Evolutionary conservation across 2,888 invertebrate species (phyloP).

Genomic region (Thymelicus acteon): DNA sequence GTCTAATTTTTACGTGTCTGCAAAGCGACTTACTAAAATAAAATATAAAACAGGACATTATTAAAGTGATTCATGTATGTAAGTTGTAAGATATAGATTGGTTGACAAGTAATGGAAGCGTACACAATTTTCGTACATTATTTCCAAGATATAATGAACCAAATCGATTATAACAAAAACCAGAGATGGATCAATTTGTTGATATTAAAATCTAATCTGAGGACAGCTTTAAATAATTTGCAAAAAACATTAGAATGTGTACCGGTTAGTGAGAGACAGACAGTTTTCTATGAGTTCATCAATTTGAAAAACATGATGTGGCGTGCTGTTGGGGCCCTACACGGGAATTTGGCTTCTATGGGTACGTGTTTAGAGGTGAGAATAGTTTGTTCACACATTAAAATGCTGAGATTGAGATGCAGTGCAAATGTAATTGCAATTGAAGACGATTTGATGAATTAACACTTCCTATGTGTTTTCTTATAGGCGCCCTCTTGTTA

Average conservation of each 20-base stretch:
- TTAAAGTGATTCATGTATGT: too few species aligned
- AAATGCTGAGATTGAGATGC: conserved; percentile 13
- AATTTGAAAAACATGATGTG: conserved; percentile 65
- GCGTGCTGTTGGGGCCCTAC: conserved; percentile 67
- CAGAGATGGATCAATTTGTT: conserved; percentile 71
- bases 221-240: conserved; percentile 56
- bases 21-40: too few species aligned
- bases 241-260: conserved; percentile 55
- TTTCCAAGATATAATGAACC: conserved; percentile 52
- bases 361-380: conserved; percentile 48
- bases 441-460: conserved; percentile 18
- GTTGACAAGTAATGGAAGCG: conserved; percentile 47
- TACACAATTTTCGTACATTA: conserved; percentile 49
- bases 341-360: conserved; percentile 59
- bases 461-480: conserved; percentile 15
- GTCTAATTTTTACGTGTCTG: too few species aligned
- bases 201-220: conserved; percentile 59
- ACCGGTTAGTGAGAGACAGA: conserved; percentile 50
- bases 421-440: conserved; percentile 18
- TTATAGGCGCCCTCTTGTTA: conserved; percentile 5
- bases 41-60: too few species aligned
- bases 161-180: conserved; percentile 47
- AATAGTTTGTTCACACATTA: conserved; percentile 19
- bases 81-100: not conserved
- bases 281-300: conserved; percentile 55